Conservation (phyloP, 2,888 invertebrate species). For the Eupithecia tripunctaria region DNA sequence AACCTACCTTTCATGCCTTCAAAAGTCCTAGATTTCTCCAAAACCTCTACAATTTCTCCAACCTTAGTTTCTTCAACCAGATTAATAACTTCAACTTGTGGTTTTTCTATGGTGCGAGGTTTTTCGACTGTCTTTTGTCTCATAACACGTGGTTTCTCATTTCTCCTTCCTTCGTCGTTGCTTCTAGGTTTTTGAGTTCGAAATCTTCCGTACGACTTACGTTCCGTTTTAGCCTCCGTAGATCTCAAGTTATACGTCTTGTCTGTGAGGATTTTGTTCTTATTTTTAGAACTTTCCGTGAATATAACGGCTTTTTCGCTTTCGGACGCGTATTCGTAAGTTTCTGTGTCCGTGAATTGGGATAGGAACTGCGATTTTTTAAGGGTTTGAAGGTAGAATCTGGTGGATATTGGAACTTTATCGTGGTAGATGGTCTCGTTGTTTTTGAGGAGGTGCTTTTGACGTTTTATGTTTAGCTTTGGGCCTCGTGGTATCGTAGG, state of each 20-base stretch:
- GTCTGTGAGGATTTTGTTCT: slow-evolving; percentile 58
- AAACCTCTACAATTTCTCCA: background rate
- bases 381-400: slow-evolving; percentile 74
- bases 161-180: slow-evolving; percentile 16
- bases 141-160: slow-evolving; percentile 9
- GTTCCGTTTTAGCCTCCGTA: slow-evolving; percentile 66
- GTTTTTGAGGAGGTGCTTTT: slow-evolving; percentile 66
- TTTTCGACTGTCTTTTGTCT: slow-evolving; percentile 6
- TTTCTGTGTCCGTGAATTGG: slow-evolving; percentile 65
- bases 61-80: slow-evolving; percentile 3
- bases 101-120: background rate
- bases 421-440: slow-evolving; percentile 76
- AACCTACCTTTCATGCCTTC: background rate
- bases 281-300: slow-evolving; percentile 54
- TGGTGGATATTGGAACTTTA: slow-evolving; percentile 76
- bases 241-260: slow-evolving; percentile 74
- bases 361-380: slow-evolving; percentile 74
- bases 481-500: slow-evolving; percentile 48
- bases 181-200: slow-evolving; percentile 52
- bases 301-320: slow-evolving; percentile 63
- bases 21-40: background rate
- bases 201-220: slow-evolving; percentile 63
- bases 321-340: slow-evolving; percentile 76
- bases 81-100: background rate
- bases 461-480: slow-evolving; percentile 62